A percentile compares a stretch with the other conserved stretches of the same genome.
Evolutionary conservation across 2,113 vertebrate species (phyloP).

Genomic region (Oryzias curvinotus): DNA sequence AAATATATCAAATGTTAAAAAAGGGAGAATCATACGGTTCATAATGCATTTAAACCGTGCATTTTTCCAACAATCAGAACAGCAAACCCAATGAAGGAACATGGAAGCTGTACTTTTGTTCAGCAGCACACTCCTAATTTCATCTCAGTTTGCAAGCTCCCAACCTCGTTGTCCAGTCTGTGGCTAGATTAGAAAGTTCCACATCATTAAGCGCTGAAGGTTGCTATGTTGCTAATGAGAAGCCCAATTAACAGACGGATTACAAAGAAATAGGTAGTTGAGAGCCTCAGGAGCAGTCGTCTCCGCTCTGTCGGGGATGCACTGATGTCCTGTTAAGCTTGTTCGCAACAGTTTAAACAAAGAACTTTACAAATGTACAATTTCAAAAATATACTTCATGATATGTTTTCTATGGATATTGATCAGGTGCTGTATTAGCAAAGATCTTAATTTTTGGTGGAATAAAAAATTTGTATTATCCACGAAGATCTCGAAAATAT

Average conservation of each 20-base stretch:
- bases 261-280: too few species aligned
- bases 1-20: too few species aligned
- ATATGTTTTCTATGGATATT: too few species aligned
- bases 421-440: too few species aligned
- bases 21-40: too few species aligned
- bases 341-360: background rate
- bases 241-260: slow-evolving; percentile 63
- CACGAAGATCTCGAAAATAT: too few species aligned
- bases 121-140: slow-evolving; percentile 52
- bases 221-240: slow-evolving; percentile 72
- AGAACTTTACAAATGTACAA: too few species aligned
- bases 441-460: too few species aligned
- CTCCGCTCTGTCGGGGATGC: slow-evolving; percentile 33
- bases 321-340: slow-evolving; percentile 52
- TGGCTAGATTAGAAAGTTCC: slow-evolving; percentile 74
- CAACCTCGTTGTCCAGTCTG: slow-evolving; percentile 46
- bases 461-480: too few species aligned
- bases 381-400: too few species aligned
- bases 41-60: background rate
- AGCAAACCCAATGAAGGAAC: slow-evolving; percentile 46
- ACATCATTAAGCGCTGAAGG: slow-evolving; percentile 68
- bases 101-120: slow-evolving; percentile 3
- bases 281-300: slow-evolving; percentile 20
- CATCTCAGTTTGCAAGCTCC: slow-evolving; percentile 15
- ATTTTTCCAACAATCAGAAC: slow-evolving; percentile 19